phyloP scores from a whole-genome alignment of 1,140 invertebrate species.

The Bathynomus jamesi region DNA sequence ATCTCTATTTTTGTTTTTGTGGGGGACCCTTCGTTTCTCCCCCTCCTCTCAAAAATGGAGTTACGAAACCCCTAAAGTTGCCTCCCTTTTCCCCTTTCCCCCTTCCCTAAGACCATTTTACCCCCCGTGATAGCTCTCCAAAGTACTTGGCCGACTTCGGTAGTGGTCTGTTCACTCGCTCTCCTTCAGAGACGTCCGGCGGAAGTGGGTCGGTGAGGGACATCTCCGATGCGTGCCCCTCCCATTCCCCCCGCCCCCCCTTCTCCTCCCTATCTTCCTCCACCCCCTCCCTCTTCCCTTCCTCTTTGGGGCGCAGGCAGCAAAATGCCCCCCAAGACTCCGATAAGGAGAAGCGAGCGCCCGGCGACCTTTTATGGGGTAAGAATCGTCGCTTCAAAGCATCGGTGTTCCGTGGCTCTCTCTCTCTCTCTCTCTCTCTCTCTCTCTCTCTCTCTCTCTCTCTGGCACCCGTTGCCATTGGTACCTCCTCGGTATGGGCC shows the following conservation, averaged over 20 bases:
- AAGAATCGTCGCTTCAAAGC: not conserved
- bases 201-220: slow-evolving; percentile 17
- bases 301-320: not conserved
- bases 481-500: too few species aligned
- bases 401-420: not conserved
- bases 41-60: too few species aligned
- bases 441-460: too few species aligned
- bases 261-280: not conserved
- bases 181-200: slow-evolving; percentile 36
- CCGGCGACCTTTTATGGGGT: slow-evolving; percentile 26
- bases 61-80: too few species aligned
- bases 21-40: too few species aligned
- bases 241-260: slow-evolving; percentile 17
- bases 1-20: too few species aligned
- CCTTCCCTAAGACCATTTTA: too few species aligned
- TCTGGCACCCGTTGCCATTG: too few species aligned
- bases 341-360: slow-evolving; percentile 44
- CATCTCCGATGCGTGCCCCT: slow-evolving; percentile 27
- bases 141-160: slow-evolving; percentile 67
- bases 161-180: slow-evolving; percentile 45
- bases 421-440: too few species aligned
- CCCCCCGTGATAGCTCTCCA: slow-evolving; percentile 60
- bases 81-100: too few species aligned
- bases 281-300: slow-evolving; percentile 7
- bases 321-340: not conserved